Evolutionary conservation across 2,888 invertebrate genomes (phyloP).

Genomic region (Periphyllus acericola): DNA sequence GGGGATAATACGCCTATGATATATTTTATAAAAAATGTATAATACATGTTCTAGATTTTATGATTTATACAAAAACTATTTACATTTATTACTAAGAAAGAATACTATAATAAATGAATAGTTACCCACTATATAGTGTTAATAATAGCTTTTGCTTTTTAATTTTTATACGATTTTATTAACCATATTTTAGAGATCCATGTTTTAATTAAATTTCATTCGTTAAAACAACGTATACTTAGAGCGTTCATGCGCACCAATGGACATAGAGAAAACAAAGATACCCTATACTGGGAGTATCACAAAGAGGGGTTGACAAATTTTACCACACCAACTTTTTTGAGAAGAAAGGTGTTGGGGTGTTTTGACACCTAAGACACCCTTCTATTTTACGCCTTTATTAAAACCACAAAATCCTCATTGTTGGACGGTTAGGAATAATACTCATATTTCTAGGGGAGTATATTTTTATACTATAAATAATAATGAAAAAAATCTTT

Average conservation of each 20-base stretch:
- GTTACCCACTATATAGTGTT: too few relatives aligned
- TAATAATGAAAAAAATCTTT: slow-evolving; percentile 25
- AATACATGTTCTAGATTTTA: too few relatives aligned
- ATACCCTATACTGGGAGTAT: slow-evolving; percentile 36
- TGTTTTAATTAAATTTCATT: slow-evolving; percentile 55
- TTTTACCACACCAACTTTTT: slow-evolving; percentile 39
- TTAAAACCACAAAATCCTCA: slow-evolving; percentile 52
- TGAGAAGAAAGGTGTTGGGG: slow-evolving; percentile 45
- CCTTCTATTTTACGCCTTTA: slow-evolving; percentile 54
- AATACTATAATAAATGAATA: too few relatives aligned
- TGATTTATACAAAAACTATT: too few relatives aligned
- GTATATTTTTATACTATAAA: not conserved
- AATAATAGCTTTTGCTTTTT: too few relatives aligned
- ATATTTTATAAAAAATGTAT: too few relatives aligned
- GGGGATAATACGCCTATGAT: too few relatives aligned
- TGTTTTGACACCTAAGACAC: slow-evolving; percentile 61
- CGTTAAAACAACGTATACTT: slow-evolving; percentile 34
- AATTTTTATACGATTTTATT: not conserved
- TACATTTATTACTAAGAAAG: too few relatives aligned
- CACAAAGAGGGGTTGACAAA: slow-evolving; percentile 46
- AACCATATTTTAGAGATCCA: not conserved
- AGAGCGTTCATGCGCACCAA: slow-evolving; percentile 52
- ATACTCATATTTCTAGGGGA: slow-evolving; percentile 56
- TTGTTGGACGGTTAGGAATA: slow-evolving; percentile 52
- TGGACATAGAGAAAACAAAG: slow-evolving; percentile 16